These are phyloP conservation scores for Alethe diademata DNA, from an alignment of 2,113 vertebrate genomes.

Conservation along the genomic window DNA sequence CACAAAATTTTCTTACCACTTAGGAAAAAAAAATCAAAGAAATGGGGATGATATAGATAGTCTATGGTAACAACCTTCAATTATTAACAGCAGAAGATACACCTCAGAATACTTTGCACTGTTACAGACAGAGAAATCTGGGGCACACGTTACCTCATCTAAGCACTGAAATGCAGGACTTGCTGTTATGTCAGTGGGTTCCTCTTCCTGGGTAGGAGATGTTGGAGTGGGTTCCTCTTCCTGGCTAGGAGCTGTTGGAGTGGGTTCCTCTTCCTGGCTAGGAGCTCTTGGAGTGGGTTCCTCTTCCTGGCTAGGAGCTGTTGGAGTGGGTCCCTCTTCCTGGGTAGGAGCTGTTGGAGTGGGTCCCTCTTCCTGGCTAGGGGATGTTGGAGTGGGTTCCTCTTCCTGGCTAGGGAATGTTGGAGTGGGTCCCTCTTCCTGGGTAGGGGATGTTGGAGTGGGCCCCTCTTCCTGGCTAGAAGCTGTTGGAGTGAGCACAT, in stretches of 20 bases:
- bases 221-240: constrained; percentile 52
- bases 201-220: constrained; percentile 58
- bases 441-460: too few species aligned
- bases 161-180: constrained; percentile 80
- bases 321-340: too few species aligned
- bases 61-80: not conserved
- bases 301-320: too few species aligned
- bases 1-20: not conserved
- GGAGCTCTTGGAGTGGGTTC: too few species aligned
- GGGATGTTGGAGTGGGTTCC: too few species aligned
- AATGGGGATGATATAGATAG: not conserved
- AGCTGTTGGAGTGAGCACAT: constrained; percentile 63
- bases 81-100: not conserved
- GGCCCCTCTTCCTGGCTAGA: constrained; percentile 63
- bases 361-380: too few species aligned
- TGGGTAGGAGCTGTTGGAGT: too few species aligned
- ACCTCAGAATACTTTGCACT: not conserved
- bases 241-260: constrained; percentile 62
- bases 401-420: too few species aligned
- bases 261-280: not conserved
- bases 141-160: constrained; percentile 78
- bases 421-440: constrained; percentile 16
- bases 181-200: constrained; percentile 46
- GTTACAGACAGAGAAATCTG: not conserved
- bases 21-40: not conserved